These are phyloP conservation scores for Mechanitis mazaeus DNA, from an alignment of 2,888 invertebrate species.

Conservation along the genomic window DNA sequence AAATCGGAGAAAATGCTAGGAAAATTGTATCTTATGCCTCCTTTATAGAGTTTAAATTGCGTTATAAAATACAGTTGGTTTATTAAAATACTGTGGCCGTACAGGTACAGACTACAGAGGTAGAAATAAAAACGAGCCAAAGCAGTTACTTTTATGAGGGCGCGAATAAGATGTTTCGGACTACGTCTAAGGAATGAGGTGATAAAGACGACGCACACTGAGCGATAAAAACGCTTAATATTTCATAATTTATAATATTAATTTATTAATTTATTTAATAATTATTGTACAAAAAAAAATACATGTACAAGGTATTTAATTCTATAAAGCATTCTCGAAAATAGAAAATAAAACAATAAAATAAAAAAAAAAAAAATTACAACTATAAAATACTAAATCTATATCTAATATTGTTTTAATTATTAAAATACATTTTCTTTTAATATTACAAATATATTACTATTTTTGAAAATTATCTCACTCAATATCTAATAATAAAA, in stretches of 20 bases:
- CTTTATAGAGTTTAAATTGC: constrained; percentile 39
- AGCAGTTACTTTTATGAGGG: constrained; percentile 77
- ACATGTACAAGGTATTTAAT: no score
- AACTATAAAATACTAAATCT: no score
- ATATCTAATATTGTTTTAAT: no score
- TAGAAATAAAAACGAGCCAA: constrained; percentile 75
- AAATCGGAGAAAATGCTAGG: constrained; percentile 42
- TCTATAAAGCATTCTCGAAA: no score
- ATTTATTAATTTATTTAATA: not conserved
- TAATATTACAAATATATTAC: no score
- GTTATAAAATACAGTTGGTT: constrained; percentile 44
- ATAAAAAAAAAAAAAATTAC: no score
- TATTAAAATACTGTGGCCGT: constrained; percentile 76
- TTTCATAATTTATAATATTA: not conserved
- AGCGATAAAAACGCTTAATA: constrained; percentile 27
- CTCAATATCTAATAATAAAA: no score
- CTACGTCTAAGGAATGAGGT: constrained; percentile 71
- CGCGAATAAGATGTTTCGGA: constrained; percentile 77
- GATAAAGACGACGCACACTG: constrained; percentile 39
- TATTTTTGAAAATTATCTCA: no score
- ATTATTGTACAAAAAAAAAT: no score
- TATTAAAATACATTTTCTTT: no score
- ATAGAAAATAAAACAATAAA: no score
- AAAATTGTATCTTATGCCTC: constrained; percentile 37
- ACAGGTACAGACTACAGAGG: constrained; percentile 73